Evolutionary conservation across 2,888 invertebrate species (phyloP), one percentile per base, ranked within the genome.

Genomic region (Ochropacha duplaris): DNA sequence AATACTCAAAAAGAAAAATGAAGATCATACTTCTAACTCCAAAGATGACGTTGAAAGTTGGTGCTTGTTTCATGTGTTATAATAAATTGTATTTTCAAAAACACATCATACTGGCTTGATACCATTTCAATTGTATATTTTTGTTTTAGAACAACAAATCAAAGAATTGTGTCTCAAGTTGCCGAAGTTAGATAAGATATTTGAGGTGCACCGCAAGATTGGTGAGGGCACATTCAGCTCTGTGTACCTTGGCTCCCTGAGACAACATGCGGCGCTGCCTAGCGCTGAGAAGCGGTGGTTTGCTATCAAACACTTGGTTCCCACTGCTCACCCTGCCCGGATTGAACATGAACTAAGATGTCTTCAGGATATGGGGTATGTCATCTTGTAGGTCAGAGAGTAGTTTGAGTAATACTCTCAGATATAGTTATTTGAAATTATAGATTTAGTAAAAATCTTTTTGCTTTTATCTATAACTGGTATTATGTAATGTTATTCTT

Each of bases 201-300:
- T 96, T 76, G 89, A 95, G 66, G 89, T 96, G 36, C 95, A 95
- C 79, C 93, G 93, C 44, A 96, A 96, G 75, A 95, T 97, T 70
- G 97, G 97, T 0, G 95, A 96, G 88, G 98, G 98, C 19, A 97
- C 98, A 2, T 98, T 98, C 78, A 98, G 98, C 81, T 96, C 96
- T 0, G 98, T 98, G 24, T 97, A 96, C 75, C 86, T 97, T 72
- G 98, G 96, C 1, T 95, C 95, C 2, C 84, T 96, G 56, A 94
- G 94, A 79, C 87, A 90, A 64, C 87, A 90, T 34, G 62, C 81
- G 0, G 59, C 63, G 8, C 65, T 93, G 61, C 81, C 92, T 1
- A 82, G 87, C 1, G 65, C 83, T 6, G 79, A 88, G 56, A 93
- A 94, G 54, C 93, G 94, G 65, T 93, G 94, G 84, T 97, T 95